Percentiles rank a stretch among this genome's conserved stretches.
Evolutionary conservation across 2,888 invertebrate genomes (phyloP).

Genomic region (Patella ulyssiponensis): DNA sequence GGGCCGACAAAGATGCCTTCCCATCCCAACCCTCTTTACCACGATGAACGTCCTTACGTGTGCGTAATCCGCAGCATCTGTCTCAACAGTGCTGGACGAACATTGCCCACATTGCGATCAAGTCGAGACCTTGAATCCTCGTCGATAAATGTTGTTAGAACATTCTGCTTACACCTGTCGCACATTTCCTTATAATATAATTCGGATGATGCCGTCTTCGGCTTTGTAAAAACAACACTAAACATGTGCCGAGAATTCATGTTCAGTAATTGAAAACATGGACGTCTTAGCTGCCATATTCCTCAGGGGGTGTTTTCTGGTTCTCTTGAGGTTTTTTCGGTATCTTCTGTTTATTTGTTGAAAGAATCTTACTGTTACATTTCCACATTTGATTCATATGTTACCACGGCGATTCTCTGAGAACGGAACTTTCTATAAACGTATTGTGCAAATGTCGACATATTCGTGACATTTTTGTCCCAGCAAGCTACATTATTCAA

Average conservation of each 20-base stretch:
- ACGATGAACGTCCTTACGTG: neutral
- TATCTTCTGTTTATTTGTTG: slow-evolving; percentile 4
- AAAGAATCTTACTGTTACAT: neutral
- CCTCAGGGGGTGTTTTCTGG: neutral
- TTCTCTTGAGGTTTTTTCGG: neutral
- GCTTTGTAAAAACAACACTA: slow-evolving; percentile 18
- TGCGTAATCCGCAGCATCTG: slow-evolving; percentile 20
- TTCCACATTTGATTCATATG: no score
- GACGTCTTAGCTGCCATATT: slow-evolving; percentile 1
- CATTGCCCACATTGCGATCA: slow-evolving; percentile 16
- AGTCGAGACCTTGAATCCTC: slow-evolving; percentile 17
- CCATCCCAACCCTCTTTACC: no score
- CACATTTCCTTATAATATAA: slow-evolving; percentile 10
- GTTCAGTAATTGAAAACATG: slow-evolving; percentile 26
- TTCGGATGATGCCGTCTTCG: slow-evolving; percentile 9
- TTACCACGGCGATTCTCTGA: no score
- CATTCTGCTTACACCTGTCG: slow-evolving; percentile 12
- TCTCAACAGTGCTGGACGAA: neutral
- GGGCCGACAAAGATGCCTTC: no score
- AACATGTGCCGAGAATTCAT: slow-evolving; percentile 14
- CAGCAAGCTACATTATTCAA: no score
- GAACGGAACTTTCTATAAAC: no score
- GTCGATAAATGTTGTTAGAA: neutral
- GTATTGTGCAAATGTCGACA: no score
- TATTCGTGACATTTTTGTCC: no score